Conservation (phyloP, 2,888 invertebrate genomes). For the Dasypogon diadema region DNA sequence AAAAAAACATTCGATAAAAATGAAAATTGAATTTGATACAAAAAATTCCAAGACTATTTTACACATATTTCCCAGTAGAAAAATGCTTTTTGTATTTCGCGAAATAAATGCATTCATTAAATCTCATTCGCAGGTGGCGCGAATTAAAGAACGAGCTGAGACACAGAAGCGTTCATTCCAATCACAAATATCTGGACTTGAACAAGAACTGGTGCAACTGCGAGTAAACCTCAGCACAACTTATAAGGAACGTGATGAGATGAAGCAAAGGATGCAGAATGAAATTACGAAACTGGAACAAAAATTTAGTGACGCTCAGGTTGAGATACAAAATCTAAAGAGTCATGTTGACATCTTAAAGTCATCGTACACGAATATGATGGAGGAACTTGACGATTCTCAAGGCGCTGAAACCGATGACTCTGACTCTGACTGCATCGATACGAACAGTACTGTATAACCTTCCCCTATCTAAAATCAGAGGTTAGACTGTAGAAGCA, state of each 20-base stretch:
- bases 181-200: conserved; percentile 54
- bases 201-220: conserved; percentile 54
- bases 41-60: too few relatives aligned
- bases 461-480: too few relatives aligned
- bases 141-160: conserved; percentile 55
- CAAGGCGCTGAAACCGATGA: conserved; percentile 1
- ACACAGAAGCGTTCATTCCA: conserved; percentile 53
- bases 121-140: conserved; percentile 53
- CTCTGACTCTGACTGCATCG: background rate
- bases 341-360: conserved; percentile 55
- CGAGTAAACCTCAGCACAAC: conserved; percentile 48
- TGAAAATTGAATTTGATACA: too few relatives aligned
- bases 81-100: too few relatives aligned
- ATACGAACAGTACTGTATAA: background rate
- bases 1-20: too few relatives aligned
- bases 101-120: too few relatives aligned
- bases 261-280: conserved; percentile 54
- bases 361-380: conserved; percentile 55
- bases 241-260: conserved; percentile 55
- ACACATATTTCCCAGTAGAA: too few relatives aligned
- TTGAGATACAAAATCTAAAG: conserved; percentile 54
- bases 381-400: conserved; percentile 31
- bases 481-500: too few relatives aligned
- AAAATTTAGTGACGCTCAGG: conserved; percentile 54
- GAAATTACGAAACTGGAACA: conserved; percentile 54